phyloP scores from a whole-genome alignment of 2,888 invertebrate genomes.

The Dasypolia templi region DNA sequence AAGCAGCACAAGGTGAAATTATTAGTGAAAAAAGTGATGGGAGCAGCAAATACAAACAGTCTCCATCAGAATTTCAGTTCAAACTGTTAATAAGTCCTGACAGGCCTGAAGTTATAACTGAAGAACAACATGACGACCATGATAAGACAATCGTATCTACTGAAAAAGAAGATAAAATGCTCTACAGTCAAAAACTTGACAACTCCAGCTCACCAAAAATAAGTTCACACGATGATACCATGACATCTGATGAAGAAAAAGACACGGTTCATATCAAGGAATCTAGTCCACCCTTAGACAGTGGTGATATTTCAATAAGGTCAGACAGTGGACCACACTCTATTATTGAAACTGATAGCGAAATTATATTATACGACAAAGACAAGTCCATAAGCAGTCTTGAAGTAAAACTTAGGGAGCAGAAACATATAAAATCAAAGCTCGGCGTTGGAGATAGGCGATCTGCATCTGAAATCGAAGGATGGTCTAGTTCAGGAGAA shows the following conservation, averaged over 20 bases:
- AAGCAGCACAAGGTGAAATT: conserved; percentile 93
- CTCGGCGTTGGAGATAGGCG: conserved; percentile 91
- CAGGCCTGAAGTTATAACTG: conserved; percentile 90
- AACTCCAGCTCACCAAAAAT: conserved; percentile 79
- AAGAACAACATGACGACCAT: conserved; percentile 89
- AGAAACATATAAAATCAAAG: conserved; percentile 88
- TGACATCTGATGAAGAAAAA: conserved; percentile 90
- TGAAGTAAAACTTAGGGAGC: conserved; percentile 85
- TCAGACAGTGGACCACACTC: conserved; percentile 89
- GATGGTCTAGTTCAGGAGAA: conserved; percentile 96
- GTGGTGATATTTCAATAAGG: conserved; percentile 82
- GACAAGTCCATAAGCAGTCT: conserved; percentile 87
- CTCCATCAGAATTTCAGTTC: conserved; percentile 94
- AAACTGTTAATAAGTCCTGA: conserved; percentile 90
- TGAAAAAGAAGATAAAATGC: conserved; percentile 73
- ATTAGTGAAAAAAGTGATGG: conserved; percentile 92
- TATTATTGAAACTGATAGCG: conserved; percentile 88
- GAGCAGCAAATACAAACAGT: conserved; percentile 92
- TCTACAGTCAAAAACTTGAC: conserved; percentile 85
- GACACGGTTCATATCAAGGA: conserved; percentile 86
- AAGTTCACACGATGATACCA: conserved; percentile 85
- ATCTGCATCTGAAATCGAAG: conserved; percentile 94
- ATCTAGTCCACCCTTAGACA: conserved; percentile 84
- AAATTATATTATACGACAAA: conserved; percentile 83
- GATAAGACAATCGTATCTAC: conserved; percentile 72